Percentiles rank a stretch among this genome's conserved stretches.
Conservation (phyloP, 2,797 vertebrate species). For the Melanotaenia nigrans region DNA sequence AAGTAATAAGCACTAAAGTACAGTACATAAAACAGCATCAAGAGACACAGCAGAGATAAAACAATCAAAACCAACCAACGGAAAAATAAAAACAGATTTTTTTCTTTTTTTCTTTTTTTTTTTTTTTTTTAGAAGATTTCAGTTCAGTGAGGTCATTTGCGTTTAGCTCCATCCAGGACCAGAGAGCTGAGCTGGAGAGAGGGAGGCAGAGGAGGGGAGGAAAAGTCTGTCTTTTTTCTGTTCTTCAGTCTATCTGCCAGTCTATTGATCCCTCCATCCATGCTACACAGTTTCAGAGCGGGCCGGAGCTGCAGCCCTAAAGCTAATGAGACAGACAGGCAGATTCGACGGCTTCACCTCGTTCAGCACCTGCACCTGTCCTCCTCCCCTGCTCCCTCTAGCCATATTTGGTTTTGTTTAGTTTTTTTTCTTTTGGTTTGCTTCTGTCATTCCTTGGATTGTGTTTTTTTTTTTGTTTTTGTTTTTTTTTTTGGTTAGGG, state of each 20-base stretch:
- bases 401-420: conserved; percentile 81
- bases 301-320: conserved; percentile 53
- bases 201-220: conserved; percentile 65
- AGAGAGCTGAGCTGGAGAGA: conserved; percentile 76
- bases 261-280: conserved; percentile 53
- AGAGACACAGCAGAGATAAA: conserved; percentile 82
- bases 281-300: conserved; percentile 68
- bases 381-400: conserved; percentile 77
- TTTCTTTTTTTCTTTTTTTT: conserved; percentile 58
- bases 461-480: conserved; percentile 18
- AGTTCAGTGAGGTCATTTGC: conserved; percentile 88
- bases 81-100: conserved; percentile 79
- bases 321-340: conserved; percentile 62
- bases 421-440: conserved; percentile 87
- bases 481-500: conserved; percentile 66
- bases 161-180: conserved; percentile 85
- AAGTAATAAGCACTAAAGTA: conserved; percentile 83
- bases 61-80: conserved; percentile 77
- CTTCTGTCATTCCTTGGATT: conserved; percentile 81
- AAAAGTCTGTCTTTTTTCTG: conserved; percentile 41
- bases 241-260: conserved; percentile 39
- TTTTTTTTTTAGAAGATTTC: conserved; percentile 72
- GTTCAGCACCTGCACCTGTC: conserved; percentile 44
- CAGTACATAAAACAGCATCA: conserved; percentile 82
- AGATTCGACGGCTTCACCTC: conserved; percentile 23